Percentiles rank a stretch among this genome's conserved stretches.
Evolutionary conservation across 35 echinoderm and acorn worm genomes (phyloP).

Genomic region (Apostichopus parvimensis): DNA sequence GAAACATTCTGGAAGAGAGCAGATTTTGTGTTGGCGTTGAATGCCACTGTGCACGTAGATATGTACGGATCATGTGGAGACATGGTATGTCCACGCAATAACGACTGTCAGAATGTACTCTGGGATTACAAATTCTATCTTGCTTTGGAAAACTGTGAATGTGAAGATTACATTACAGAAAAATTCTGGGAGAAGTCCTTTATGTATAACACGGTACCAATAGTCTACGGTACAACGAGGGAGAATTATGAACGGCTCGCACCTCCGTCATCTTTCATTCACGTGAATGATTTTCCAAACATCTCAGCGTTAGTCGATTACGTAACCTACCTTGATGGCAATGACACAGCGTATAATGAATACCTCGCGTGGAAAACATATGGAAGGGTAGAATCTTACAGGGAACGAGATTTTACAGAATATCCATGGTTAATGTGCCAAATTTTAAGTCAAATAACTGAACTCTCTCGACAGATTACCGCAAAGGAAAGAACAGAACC

Average conservation of each 20-base stretch:
- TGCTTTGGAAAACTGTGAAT: slow-evolving; percentile 58
- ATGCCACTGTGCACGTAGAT: slow-evolving; percentile 34
- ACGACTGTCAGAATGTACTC: not conserved
- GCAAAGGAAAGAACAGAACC: not conserved
- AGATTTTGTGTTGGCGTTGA: slow-evolving; percentile 43
- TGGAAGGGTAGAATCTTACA: not conserved
- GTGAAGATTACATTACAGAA: slow-evolving; percentile 71
- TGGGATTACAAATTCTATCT: slow-evolving; percentile 64
- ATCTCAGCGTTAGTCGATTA: slow-evolving; percentile 49
- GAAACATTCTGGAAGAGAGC: slow-evolving; percentile 55
- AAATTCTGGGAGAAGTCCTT: slow-evolving; percentile 66
- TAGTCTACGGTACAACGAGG: slow-evolving; percentile 55
- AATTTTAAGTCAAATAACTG: not conserved
- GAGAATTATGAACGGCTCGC: slow-evolving; percentile 46
- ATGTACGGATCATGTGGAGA: slow-evolving; percentile 54
- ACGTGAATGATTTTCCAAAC: slow-evolving; percentile 57
- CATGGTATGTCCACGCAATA: not conserved
- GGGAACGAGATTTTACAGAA: not conserved
- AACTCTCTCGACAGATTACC: not conserved
- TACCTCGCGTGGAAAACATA: slow-evolving; percentile 34
- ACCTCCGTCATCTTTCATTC: slow-evolving; percentile 70
- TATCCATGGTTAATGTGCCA: not conserved
- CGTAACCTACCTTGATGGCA: slow-evolving; percentile 56
- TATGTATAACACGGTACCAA: slow-evolving; percentile 47
- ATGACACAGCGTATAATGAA: slow-evolving; percentile 20